phyloP scores from a whole-genome alignment of 2,888 invertebrate genomes.

The Seira musarum region DNA sequence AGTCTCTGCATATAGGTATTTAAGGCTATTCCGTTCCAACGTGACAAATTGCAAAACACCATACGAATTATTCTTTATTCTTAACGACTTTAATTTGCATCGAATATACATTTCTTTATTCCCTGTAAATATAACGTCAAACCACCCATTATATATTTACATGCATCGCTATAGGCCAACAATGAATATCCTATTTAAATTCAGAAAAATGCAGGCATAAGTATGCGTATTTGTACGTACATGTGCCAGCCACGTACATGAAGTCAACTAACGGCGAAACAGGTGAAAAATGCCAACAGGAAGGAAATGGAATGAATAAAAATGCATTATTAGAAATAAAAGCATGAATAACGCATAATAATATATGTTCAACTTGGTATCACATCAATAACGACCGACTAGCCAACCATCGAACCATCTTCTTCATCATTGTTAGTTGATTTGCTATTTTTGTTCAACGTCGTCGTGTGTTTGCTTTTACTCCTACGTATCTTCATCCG shows the following conservation, averaged over 20 bases:
- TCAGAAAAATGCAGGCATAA: neutral
- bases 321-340: constrained; percentile 14
- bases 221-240: neutral
- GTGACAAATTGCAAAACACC: no score
- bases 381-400: neutral
- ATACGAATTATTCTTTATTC: no score
- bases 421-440: constrained; percentile 21
- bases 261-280: neutral
- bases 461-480: no score
- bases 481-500: neutral
- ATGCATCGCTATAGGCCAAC: neutral
- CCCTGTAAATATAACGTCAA: no score
- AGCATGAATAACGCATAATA: constrained; percentile 17
- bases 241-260: no score
- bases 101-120: neutral
- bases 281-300: constrained; percentile 35
- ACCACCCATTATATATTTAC: neutral
- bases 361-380: neutral
- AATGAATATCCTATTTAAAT: neutral
- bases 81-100: neutral
- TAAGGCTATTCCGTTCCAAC: no score
- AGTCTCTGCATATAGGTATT: no score
- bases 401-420: no score
- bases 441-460: constrained; percentile 20
- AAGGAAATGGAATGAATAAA: constrained; percentile 32